phyloP scores from a whole-genome alignment of 64 coral and sea anemone species.

The Pocillopora verrucosa region DNA sequence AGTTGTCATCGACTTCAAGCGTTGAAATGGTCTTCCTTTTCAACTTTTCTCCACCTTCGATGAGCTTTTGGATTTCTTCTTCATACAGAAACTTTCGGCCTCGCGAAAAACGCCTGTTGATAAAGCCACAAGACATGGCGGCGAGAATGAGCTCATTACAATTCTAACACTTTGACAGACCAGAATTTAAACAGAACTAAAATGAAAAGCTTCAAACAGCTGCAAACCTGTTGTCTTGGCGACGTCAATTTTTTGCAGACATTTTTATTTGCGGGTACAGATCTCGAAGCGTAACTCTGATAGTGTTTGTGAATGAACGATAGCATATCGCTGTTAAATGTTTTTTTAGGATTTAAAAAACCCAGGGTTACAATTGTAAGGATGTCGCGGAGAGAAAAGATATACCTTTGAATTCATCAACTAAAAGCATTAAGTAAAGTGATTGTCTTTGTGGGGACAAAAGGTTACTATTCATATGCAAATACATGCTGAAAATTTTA shows the following conservation, averaged over 20 bases:
- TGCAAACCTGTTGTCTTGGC: conserved; percentile 35
- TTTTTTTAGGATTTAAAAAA: background rate
- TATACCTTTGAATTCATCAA: conserved; percentile 1
- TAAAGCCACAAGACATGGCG: conserved; percentile 25
- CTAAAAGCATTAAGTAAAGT: background rate
- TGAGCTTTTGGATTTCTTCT: conserved; percentile 72
- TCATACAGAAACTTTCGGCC: conserved; percentile 75
- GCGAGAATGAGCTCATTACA: conserved; percentile 21
- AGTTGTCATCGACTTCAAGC: conserved; percentile 64
- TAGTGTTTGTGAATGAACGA: background rate
- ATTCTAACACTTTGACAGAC: conserved; percentile 14
- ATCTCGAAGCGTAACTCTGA: background rate
- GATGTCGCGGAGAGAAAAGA: background rate
- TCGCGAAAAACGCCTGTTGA: conserved; percentile 28
- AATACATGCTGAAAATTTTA: background rate
- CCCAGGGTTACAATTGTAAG: background rate
- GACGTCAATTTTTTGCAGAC: conserved; percentile 23
- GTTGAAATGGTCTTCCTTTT: conserved; percentile 61
- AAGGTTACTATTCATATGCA: conserved; percentile 23
- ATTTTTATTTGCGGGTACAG: background rate
- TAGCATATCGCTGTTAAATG: background rate
- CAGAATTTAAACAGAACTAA: background rate
- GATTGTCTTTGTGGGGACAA: background rate
- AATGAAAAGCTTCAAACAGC: conserved; percentile 22
- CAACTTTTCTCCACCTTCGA: conserved; percentile 51